A percentile compares a stretch with the other conserved stretches of the same genome.
These are phyloP conservation scores for Hycleus phaleratus DNA, from an alignment of 1,140 invertebrate species.

Conservation along the genomic window DNA sequence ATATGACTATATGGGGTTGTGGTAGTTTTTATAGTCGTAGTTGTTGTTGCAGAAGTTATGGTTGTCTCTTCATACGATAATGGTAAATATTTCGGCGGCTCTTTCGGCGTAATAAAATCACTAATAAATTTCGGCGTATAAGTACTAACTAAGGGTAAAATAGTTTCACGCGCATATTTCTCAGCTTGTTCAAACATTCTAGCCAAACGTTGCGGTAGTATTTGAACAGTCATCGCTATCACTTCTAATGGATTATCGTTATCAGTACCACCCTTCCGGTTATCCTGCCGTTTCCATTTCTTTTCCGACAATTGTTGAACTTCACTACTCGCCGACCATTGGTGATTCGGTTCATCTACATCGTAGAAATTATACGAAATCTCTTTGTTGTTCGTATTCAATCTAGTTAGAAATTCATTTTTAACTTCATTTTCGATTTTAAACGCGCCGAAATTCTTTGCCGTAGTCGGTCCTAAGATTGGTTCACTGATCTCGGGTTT, in stretches of 20 bases:
- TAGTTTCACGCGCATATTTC: conserved; percentile 65
- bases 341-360: conserved; percentile 12
- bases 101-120: conserved; percentile 34
- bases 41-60: neutral
- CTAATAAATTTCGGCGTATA: conserved; percentile 58
- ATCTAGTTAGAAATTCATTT: conserved; percentile 11
- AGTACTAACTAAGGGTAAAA: conserved; percentile 65
- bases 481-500: conserved; percentile 64
- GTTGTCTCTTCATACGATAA: conserved; percentile 15
- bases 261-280: conserved; percentile 17
- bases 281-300: conserved; percentile 34
- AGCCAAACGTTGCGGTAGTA: conserved; percentile 65
- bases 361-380: conserved; percentile 31
- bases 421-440: conserved; percentile 12
- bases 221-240: conserved; percentile 62
- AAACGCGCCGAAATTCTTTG: conserved; percentile 33
- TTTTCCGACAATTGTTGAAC: conserved; percentile 28
- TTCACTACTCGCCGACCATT: conserved; percentile 26
- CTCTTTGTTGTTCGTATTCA: conserved; percentile 20
- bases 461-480: conserved; percentile 52
- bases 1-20: conserved; percentile 29
- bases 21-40: neutral
- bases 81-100: conserved; percentile 33
- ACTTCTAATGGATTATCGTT: conserved; percentile 31
- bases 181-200: conserved; percentile 73